A percentile compares a stretch with the other conserved stretches of the same genome.
Conservation (phyloP, 2,113 vertebrate genomes). For the Spea bombifrons region DNA sequence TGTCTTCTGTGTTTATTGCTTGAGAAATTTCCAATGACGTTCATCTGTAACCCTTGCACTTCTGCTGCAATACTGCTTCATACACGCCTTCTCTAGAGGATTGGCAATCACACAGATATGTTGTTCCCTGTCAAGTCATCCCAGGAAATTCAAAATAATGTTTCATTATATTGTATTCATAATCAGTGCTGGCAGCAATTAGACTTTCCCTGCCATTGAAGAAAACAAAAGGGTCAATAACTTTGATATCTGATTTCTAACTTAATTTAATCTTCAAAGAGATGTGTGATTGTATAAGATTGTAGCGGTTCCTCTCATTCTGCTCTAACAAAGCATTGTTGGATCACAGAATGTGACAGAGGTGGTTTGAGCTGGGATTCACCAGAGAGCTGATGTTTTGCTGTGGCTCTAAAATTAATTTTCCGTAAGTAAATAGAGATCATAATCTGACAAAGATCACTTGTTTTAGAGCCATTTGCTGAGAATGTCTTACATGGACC, state of each 20-base stretch:
- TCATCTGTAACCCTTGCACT: constrained; percentile 24
- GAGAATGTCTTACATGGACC: neutral
- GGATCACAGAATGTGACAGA: constrained; percentile 21
- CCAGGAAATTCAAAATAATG: neutral
- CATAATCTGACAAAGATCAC: constrained; percentile 3
- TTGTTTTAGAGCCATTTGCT: neutral
- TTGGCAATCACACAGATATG: constrained; percentile 16
- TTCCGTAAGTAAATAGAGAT: constrained; percentile 4
- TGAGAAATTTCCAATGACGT: constrained; percentile 15
- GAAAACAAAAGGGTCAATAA: constrained; percentile 43
- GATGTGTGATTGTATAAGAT: constrained; percentile 21
- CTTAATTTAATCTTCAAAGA: constrained; percentile 24
- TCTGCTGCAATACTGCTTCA: constrained; percentile 7
- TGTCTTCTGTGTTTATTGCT: constrained; percentile 26
- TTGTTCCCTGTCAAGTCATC: constrained; percentile 23
- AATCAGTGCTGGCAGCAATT: constrained; percentile 30
- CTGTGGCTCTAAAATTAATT: constrained; percentile 8
- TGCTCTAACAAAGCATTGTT: constrained; percentile 9
- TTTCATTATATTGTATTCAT: constrained; percentile 30
- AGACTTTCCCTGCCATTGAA: constrained; percentile 19
- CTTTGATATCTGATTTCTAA: constrained; percentile 37
- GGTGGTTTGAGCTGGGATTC: constrained; percentile 12
- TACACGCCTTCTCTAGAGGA: constrained; percentile 9
- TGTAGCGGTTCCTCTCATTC: constrained; percentile 8
- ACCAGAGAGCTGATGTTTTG: neutral